Evolutionary conservation across 2,797 vertebrate species (phyloP), one percentile per base, ranked within the genome.

Genomic region (Periparus ater): DNA sequence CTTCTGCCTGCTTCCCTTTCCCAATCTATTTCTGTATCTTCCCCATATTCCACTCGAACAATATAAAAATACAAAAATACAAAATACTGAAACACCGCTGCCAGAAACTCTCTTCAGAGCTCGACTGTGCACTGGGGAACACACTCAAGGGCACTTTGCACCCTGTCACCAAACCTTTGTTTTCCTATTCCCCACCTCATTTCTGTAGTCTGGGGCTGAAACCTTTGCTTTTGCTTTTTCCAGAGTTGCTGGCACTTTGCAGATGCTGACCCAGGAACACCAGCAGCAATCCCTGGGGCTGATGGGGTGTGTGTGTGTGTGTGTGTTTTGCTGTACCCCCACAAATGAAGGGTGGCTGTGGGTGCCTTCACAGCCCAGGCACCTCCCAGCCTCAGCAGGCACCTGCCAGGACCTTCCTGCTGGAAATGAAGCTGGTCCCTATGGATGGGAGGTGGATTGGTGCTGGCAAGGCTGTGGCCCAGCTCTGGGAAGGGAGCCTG

Each of bases 121-220:
- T 3, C 15, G 36, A 6, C 62, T 42, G 27, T 20, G 55, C 44
- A 50, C 1, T 79, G 65, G 58, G 55, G 17, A 19, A 38, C 44
- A 3, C 0, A 9, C 10, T 2, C 40, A 51, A 73, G 40, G 78
- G 14, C 0, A 0, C 36, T 57, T 40, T 19, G 34, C 34, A 50
- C 45, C 17, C 54, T 12, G 14, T 13, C 68, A 54, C 30, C 45
- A 34, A 27, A 58, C 23, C 11, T 17, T 30, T 12, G 1, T n/a
- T 58, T 82, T 40, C 53, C 17, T 26, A 2, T 25, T 85, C 44
- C 44, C 18, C 6, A 3, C 26, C 36, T 60, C 30, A 22, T 32
- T 48, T 34, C 15, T 30, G 8, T 4, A 38, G 15, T 13, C 32
- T 16, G 65, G 70, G 63, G 20, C 32, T 26, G n/a, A 67, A 51